Base-by-base conservation (phyloP, 2,113 vertebrate species). In the Centropus unirufus region DNA sequence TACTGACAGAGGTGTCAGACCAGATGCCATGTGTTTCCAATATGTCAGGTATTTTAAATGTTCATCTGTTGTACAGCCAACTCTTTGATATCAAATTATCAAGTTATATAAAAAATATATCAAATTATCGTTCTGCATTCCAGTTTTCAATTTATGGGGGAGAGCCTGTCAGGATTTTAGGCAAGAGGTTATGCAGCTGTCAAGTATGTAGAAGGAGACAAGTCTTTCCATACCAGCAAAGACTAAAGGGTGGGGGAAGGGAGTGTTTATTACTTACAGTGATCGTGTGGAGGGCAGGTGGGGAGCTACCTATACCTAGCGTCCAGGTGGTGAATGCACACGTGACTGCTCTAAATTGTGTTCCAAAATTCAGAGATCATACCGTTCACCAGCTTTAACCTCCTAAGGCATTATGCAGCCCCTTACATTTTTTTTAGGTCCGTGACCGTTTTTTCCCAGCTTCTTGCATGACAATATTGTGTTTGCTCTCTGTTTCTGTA, bases 401-500 rank as follows among this genome's bases (percentile, higher is more conserved):
- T 83, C 47, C 26, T 18, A 40, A 46, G 49, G 14, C 39, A 47
- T 7, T 64, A 8, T 1, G 1, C 19, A 55, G 16, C 13, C 15
- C 17, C 19, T 78, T 67, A 16, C 2, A 0, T 67, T 92, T 94
- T 86, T 32, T 80, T 1, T 9, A n/a, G 39, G 8, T 61, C 73
- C 61, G 2, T 39, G 51, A 23, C 5, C 1, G 14, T 61, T 88
- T 90, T 92, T 82, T 40, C 59, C 59, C 5, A 2, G 23, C 23
- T 80, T 93, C 36, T 7, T 76, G 5, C 10, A 1, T 91, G 15
- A 34, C 15, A 20, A 5, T 39, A 30, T 79, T 75, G n/a, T 72
- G 40, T 1, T 16, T 77, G 1, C 42, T 61, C 85, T 69, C 40
- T 68, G 89, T 70, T 73, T 83, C 80, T 95, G 14, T 57, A 99